Evolutionary conservation across 2,797 vertebrate species (phyloP).

Genomic region (Betta splendens): DNA sequence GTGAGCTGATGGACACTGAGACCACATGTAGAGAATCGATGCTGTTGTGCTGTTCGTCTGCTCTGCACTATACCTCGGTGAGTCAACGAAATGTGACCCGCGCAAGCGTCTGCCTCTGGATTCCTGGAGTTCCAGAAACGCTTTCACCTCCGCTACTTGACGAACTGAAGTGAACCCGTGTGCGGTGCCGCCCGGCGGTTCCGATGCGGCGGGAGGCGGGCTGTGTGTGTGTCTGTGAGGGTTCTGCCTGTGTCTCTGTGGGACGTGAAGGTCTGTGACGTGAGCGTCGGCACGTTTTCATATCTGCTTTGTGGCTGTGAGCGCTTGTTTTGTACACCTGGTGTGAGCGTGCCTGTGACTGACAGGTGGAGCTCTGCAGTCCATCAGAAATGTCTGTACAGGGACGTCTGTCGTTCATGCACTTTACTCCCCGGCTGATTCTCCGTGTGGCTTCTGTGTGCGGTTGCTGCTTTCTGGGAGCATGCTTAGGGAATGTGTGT

Average conservation of each 20-base stretch:
- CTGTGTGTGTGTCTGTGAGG: slow-evolving; percentile 59
- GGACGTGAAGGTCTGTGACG: slow-evolving; percentile 65
- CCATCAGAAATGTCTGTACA: slow-evolving; percentile 69
- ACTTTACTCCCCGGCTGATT: slow-evolving; percentile 81
- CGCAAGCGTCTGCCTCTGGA: slow-evolving; percentile 35
- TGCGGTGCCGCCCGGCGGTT: slow-evolving; percentile 34
- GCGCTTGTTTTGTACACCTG: slow-evolving; percentile 61
- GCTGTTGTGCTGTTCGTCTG: slow-evolving; percentile 19
- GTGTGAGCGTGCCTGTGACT: slow-evolving; percentile 71
- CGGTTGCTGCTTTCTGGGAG: slow-evolving; percentile 73
- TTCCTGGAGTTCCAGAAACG: slow-evolving; percentile 53
- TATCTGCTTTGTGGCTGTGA: slow-evolving; percentile 54
- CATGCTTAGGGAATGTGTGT: slow-evolving; percentile 70
- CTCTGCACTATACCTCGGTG: slow-evolving; percentile 68
- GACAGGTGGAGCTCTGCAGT: slow-evolving; percentile 67
- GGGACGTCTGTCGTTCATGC: slow-evolving; percentile 80
- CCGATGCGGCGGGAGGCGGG: slow-evolving; percentile 42
- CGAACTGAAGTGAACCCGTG: slow-evolving; percentile 40
- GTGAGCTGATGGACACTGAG: neutral
- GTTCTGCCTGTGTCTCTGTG: slow-evolving; percentile 45
- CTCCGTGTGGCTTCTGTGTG: slow-evolving; percentile 64
- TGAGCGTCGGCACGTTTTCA: slow-evolving; percentile 63
- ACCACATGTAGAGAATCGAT: slow-evolving; percentile 22
- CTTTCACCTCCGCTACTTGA: slow-evolving; percentile 39
- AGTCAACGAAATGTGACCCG: slow-evolving; percentile 59